These are phyloP conservation scores for Scaeva pyrastri DNA, from an alignment of 2,888 invertebrate species.

Conservation along the genomic window DNA sequence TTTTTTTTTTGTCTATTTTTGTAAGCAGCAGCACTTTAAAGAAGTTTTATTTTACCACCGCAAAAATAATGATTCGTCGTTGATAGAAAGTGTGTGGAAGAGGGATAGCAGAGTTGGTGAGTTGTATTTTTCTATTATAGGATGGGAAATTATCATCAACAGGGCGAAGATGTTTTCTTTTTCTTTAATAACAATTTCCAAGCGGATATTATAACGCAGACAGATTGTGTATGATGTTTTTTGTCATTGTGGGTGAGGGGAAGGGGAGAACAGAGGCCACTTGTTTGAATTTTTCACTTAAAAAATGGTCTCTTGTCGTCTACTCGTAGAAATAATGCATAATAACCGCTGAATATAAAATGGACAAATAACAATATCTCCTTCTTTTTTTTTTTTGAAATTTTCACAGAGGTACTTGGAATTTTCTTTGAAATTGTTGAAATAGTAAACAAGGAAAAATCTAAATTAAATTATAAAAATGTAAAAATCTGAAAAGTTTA, in stretches of 20 bases:
- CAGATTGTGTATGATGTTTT: neutral
- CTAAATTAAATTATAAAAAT: no score
- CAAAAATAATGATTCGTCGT: constrained; percentile 28
- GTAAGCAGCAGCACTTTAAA: constrained; percentile 26
- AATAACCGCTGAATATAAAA: no score
- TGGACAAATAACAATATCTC: no score
- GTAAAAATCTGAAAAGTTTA: no score
- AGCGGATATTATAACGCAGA: neutral
- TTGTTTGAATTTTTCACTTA: constrained; percentile 16
- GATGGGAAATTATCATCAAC: neutral
- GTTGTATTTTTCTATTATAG: neutral
- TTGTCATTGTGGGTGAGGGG: neutral
- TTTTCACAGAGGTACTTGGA: no score
- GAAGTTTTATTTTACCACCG: constrained; percentile 33
- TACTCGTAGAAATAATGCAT: neutral
- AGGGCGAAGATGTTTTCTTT: neutral
- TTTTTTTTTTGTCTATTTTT: neutral
- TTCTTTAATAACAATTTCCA: neutral
- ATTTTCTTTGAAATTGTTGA: no score
- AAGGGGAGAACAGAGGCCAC: neutral
- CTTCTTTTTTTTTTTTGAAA: no score
- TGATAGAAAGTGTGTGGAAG: neutral
- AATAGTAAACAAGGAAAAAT: no score
- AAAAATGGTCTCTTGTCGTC: neutral
- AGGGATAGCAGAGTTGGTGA: neutral